Evolutionary conservation across 2,888 invertebrate species (phyloP), one percentile per base, ranked within the genome.

Genomic region (Prenolepis imparis): DNA sequence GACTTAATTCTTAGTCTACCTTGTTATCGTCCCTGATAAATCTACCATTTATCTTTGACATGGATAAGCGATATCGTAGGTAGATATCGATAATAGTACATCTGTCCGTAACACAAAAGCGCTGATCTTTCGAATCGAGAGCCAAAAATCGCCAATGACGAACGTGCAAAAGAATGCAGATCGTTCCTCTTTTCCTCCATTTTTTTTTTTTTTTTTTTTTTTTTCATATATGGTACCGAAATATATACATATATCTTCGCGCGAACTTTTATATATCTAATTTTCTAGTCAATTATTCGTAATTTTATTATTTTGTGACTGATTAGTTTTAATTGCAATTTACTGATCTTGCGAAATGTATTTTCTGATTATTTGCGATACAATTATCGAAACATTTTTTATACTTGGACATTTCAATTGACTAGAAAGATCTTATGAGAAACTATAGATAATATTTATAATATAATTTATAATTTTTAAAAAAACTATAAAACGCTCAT

Each of bases 1-100:
- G 52, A 39, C 39, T 64, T 55, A 41, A 61, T 73, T 85, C 18
- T 18, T 28, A 18, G 52, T 9, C 28, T 52, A 39, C 12, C 36
- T 32, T 70, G 63, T 87, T 91, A 91, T 90, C 91, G 41, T 12
- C 2, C 8, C 41, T 28, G 89, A 90, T 86, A 86, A 83, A 82
- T 74, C 75, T 9, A 32, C 11, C 52, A 57, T 86, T 88, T 90
- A 90, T 91, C 90, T 78, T 61, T 12, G 59, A 64, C 15, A 15
- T 44, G 82, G 91, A 91, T 91, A 90, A 91, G 77, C 64, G 64
- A 8, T 87, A 89, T 87, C 85, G 18, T 32, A 39, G 6, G 0
- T 3, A 6, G n/a, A 21, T 74, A 68, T 84, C 68, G 63, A 36
- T 80, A 61, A 59, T 39, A 75, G 44, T 52, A 3, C 57, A 28